phyloP scores from a whole-genome alignment of 1,140 invertebrate genomes.

The Andrena cerasifolii region DNA sequence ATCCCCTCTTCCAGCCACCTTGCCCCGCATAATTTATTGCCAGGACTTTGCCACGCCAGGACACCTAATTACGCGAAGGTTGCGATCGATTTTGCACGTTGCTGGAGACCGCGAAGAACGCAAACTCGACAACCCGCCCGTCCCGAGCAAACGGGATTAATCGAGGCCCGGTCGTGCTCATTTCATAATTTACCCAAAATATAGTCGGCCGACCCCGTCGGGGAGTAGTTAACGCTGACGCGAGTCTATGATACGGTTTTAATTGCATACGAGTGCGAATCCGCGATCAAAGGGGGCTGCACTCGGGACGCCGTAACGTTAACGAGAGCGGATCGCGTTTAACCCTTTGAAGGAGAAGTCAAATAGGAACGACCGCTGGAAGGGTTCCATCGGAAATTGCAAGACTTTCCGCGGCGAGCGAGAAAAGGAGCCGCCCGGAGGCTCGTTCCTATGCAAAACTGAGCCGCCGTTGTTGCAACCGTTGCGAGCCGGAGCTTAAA shows the following conservation, averaged over 20 bases:
- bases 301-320: conserved; percentile 4
- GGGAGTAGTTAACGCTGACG: conserved; percentile 14
- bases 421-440: conserved; percentile 5
- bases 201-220: background rate
- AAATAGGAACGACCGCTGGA: conserved; percentile 20
- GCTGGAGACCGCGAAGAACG: no score
- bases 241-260: conserved; percentile 41
- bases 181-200: conserved; percentile 34
- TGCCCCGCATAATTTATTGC: no score
- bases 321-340: conserved; percentile 17
- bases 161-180: no score
- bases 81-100: no score
- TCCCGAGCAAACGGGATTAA: no score
- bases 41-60: no score
- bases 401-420: conserved; percentile 21
- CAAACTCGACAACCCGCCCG: no score
- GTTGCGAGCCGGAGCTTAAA: conserved; percentile 34
- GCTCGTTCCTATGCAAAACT: conserved; percentile 49
- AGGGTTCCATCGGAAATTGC: conserved; percentile 31
- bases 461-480: conserved; percentile 31
- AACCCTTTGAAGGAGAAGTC: conserved; percentile 33
- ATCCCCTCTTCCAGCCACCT: no score
- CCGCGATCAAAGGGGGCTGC: conserved; percentile 27
- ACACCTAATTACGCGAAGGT: no score
- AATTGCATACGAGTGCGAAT: conserved; percentile 33